phyloP scores from a whole-genome alignment of 1,140 invertebrate genomes.

The Drosophila repleta region DNA sequence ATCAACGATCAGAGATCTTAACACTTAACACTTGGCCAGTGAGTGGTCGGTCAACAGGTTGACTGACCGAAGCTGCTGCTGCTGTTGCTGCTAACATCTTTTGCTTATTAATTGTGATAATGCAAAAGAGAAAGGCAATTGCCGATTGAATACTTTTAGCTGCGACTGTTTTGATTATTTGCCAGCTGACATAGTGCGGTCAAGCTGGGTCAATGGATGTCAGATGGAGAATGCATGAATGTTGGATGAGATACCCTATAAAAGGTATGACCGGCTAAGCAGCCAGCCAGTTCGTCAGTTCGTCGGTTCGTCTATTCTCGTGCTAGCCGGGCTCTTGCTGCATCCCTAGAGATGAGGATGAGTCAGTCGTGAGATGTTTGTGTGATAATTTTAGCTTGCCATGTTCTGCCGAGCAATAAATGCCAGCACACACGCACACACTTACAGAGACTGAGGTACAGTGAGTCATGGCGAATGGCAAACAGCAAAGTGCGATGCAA shows the following conservation, averaged over 20 bases:
- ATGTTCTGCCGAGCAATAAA: constrained; percentile 28
- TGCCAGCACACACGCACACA: constrained; percentile 3
- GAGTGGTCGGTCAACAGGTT: constrained; percentile 41
- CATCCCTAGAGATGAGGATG: constrained; percentile 26
- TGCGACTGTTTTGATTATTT: constrained; percentile 1
- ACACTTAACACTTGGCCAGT: constrained; percentile 24
- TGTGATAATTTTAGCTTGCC: constrained; percentile 43
- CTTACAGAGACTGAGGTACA: constrained; percentile 4
- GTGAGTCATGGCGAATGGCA: constrained; percentile 32
- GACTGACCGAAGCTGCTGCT: constrained; percentile 29
- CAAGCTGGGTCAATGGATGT: neutral
- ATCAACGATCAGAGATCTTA: constrained; percentile 2
- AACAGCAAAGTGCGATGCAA: constrained; percentile 28
- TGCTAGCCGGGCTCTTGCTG: neutral
- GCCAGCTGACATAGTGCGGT: constrained; percentile 11
- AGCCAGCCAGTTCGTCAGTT: neutral
- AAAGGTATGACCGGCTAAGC: neutral
- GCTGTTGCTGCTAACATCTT: constrained; percentile 3
- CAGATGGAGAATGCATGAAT: no score
- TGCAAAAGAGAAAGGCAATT: constrained; percentile 42
- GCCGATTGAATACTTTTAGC: constrained; percentile 13
- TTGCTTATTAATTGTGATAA: constrained; percentile 29
- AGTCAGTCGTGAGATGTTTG: constrained; percentile 29
- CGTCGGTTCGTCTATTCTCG: neutral
- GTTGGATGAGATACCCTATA: neutral